Base-by-base conservation (phyloP, 2,888 invertebrate species). In the Hypena proboscidalis region DNA sequence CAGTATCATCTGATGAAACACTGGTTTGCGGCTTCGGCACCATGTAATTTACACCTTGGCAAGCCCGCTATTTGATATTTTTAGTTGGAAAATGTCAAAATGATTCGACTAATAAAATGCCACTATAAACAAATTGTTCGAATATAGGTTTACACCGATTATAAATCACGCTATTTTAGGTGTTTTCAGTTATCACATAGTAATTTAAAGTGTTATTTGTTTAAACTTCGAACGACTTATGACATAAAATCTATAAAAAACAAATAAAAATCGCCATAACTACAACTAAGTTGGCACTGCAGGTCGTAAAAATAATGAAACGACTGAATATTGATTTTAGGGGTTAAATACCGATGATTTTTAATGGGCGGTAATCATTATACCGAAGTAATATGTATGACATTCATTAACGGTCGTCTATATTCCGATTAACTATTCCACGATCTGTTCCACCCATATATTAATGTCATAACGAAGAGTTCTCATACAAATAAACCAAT, bases 351-450 rank as follows among this genome's bases (percentile, higher is more conserved):
- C 23, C 5, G 9, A 46, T 51, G 6, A 36, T 39, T 34, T 42
- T 35, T 25, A 39, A 33, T 39, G 33, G 43, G 29, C 30, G 22
- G 11, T 44, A 38, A 32, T 38, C 25, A 9, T 23, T 29, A 26
- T 23, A 36, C 20, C 30, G 10, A 46, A 21, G 22, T 49, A 21
- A 30, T 51, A 43, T 45, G 33, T 50, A 37, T 55, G 48, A 47
- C 36, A 58, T 55, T 60, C 21, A 64, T 58, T 55, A 60, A 49
- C 23, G 33, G 43, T 44, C 48, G 53, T 58, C 44, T 53, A 60
- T 58, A 58, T 58, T 58, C 54, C 29, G 50, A 60, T 60, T 63
- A 46, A 43, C 34, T 43, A 57, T 59, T 51, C 58, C 50, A 61
- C 62, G 49, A 58, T 26, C 34, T 49, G 41, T 48, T 50, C 36